These are phyloP conservation scores for Drosophila mayaguana DNA, from an alignment of 2,888 invertebrate genomes.

Conservation along the genomic window DNA sequence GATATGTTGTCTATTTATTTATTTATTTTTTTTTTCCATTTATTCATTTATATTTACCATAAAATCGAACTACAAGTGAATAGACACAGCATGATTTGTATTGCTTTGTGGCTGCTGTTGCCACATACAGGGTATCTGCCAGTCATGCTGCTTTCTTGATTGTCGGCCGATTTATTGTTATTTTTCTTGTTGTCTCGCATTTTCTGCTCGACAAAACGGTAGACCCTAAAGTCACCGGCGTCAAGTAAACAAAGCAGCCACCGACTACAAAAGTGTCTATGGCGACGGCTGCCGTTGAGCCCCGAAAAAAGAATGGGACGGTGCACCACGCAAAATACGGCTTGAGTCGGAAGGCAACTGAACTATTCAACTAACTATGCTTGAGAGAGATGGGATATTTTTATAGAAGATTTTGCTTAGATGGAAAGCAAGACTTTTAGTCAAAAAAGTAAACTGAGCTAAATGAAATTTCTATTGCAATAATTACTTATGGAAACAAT, in stretches of 20 bases:
- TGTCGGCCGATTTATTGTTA: constrained; percentile 20
- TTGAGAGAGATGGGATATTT: no score
- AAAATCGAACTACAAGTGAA: no score
- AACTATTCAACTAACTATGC: not conserved
- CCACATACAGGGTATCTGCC: not conserved
- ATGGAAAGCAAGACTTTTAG: no score
- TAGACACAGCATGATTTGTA: not conserved
- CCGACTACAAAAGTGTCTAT: constrained; percentile 35
- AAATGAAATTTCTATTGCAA: no score
- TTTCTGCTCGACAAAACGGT: constrained; percentile 68
- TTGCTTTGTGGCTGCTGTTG: not conserved
- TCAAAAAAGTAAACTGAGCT: no score
- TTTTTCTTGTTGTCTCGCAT: constrained; percentile 49
- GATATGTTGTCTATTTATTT: no score
- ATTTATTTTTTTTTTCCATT: no score
- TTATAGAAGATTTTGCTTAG: no score
- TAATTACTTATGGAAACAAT: no score
- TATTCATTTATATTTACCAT: no score
- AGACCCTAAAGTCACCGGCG: constrained; percentile 67
- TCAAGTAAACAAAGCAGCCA: constrained; percentile 63
- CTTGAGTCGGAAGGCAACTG: not conserved
- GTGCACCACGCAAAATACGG: constrained; percentile 34
- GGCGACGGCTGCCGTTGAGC: constrained; percentile 35
- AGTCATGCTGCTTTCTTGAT: not conserved
- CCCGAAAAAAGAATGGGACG: constrained; percentile 5